These are phyloP conservation scores for Drosophila takahashii DNA, from an alignment of 1,140 invertebrate genomes.

Conservation along the genomic window DNA sequence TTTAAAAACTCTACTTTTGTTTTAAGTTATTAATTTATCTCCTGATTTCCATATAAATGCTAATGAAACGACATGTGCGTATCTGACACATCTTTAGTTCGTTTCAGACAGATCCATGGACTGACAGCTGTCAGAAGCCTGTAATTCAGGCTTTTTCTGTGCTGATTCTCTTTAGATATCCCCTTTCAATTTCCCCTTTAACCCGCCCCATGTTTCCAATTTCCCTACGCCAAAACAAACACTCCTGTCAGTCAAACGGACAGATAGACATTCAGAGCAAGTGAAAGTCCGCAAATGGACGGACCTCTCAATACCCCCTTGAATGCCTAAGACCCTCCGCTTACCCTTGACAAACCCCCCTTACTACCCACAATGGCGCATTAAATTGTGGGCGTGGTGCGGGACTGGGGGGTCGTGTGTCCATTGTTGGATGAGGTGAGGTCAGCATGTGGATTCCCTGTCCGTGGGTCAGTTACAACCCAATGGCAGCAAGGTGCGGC, in stretches of 20 bases:
- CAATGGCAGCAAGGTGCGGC: constrained; percentile 30
- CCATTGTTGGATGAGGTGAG: constrained; percentile 30
- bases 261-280: constrained; percentile 25
- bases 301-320: constrained; percentile 13
- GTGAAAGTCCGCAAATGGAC: constrained; percentile 25
- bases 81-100: constrained; percentile 3
- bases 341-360: too few relatives aligned
- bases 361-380: constrained; percentile 8
- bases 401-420: not conserved
- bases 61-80: constrained; percentile 1
- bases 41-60: constrained; percentile 1
- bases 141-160: not conserved
- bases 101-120: constrained; percentile 14
- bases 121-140: constrained; percentile 35
- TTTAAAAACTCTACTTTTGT: not conserved
- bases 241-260: constrained; percentile 19
- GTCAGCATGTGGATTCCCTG: constrained; percentile 23
- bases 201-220: not conserved
- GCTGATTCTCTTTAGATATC: not conserved
- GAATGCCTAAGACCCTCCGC: not conserved
- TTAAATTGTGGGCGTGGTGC: constrained; percentile 26
- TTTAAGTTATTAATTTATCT: not conserved
- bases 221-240: constrained; percentile 29
- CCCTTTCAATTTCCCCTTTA: not conserved
- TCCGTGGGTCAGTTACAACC: constrained; percentile 25